Conservation (phyloP, 1,140 invertebrate species). For the Pinna nobilis region DNA sequence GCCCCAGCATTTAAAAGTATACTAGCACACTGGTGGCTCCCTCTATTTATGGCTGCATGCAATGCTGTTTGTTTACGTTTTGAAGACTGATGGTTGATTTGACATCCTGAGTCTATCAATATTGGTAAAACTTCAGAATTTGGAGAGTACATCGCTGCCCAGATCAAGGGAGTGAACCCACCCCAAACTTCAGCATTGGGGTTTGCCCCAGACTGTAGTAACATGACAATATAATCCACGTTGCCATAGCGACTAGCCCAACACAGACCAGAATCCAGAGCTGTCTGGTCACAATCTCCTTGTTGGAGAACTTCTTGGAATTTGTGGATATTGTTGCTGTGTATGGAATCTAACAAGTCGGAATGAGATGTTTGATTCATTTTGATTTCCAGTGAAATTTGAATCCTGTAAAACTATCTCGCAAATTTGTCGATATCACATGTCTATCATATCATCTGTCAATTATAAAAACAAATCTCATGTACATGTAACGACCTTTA, state of each 20-base stretch:
- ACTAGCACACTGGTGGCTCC: slow-evolving; percentile 17
- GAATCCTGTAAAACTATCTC: not conserved
- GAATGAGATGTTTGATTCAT: not conserved
- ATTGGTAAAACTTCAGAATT: slow-evolving; percentile 32
- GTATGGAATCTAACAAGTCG: slow-evolving; percentile 36
- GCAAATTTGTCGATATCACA: not conserved
- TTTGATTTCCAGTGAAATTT: not conserved
- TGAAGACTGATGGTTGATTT: slow-evolving; percentile 41
- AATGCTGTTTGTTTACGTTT: slow-evolving; percentile 54
- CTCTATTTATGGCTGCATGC: slow-evolving; percentile 52
- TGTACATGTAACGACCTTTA: not conserved
- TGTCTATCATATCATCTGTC: not conserved
- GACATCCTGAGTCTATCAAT: slow-evolving; percentile 42
- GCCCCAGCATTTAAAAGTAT: slow-evolving; percentile 44
- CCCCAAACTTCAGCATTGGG: slow-evolving; percentile 49
- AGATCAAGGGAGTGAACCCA: slow-evolving; percentile 53
- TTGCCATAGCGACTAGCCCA: slow-evolving; percentile 55
- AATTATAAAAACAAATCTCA: not conserved
- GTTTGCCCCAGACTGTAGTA: slow-evolving; percentile 42
- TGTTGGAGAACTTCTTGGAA: slow-evolving; percentile 23
- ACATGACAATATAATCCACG: slow-evolving; percentile 25
- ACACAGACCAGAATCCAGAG: slow-evolving; percentile 50
- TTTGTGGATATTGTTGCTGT: slow-evolving; percentile 25
- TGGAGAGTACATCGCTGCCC: slow-evolving; percentile 51
- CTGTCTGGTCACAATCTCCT: slow-evolving; percentile 34